These are phyloP conservation scores for Atta colombica DNA, from an alignment of 1,140 invertebrate genomes.

Conservation along the genomic window DNA sequence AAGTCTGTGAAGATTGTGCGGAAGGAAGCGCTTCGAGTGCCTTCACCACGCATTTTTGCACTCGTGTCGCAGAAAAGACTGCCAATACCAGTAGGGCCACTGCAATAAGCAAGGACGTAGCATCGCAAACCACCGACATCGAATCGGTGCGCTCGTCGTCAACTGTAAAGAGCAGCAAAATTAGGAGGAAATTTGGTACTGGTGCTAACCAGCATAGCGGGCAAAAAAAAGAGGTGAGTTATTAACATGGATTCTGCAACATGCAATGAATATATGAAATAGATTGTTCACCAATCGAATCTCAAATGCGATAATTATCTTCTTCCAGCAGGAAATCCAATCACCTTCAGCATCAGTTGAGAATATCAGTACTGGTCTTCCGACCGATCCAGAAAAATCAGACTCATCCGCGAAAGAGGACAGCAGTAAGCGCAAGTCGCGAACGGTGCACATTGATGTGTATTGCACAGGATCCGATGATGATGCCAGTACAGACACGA, in stretches of 20 bases:
- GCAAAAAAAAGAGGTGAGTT: slow-evolving; percentile 74
- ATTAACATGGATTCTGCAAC: too few species aligned
- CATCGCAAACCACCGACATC: slow-evolving; percentile 88
- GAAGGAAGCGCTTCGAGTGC: slow-evolving; percentile 74
- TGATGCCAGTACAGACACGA: slow-evolving; percentile 77
- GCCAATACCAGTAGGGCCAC: slow-evolving; percentile 46
- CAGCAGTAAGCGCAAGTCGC: slow-evolving; percentile 87
- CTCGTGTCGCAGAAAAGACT: slow-evolving; percentile 80
- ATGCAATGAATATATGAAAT: not conserved
- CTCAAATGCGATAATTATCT: slow-evolving; percentile 25
- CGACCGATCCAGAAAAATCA: slow-evolving; percentile 68
- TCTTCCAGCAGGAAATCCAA: slow-evolving; percentile 66
- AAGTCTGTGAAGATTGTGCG: slow-evolving; percentile 83
- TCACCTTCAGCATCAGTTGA: slow-evolving; percentile 63
- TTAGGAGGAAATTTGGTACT: slow-evolving; percentile 67
- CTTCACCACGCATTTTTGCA: slow-evolving; percentile 85
- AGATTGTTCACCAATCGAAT: not conserved
- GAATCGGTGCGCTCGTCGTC: slow-evolving; percentile 74
- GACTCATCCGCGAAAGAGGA: slow-evolving; percentile 78
- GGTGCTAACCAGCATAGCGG: slow-evolving; percentile 66
- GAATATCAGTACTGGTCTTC: slow-evolving; percentile 58
- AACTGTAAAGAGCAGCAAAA: slow-evolving; percentile 70
- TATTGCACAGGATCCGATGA: slow-evolving; percentile 92
- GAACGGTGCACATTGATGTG: slow-evolving; percentile 92
- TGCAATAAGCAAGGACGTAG: slow-evolving; percentile 84